Conservation (phyloP, 2,888 invertebrate genomes). For the Stratiomys singularior region DNA sequence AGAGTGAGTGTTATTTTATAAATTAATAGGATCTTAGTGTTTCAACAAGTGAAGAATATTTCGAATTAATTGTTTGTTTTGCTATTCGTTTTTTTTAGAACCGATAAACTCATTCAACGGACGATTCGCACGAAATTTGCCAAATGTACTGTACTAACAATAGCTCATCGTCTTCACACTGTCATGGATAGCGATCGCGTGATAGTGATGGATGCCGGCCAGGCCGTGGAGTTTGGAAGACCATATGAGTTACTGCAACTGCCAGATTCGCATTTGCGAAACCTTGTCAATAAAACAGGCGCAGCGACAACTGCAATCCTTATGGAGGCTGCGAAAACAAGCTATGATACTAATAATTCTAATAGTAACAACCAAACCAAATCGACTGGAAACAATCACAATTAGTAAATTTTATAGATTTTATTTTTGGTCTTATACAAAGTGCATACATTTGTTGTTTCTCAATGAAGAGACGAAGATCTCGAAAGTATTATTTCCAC, state of each 20-base stretch:
- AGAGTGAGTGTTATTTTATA: constrained; percentile 68
- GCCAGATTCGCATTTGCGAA: constrained; percentile 69
- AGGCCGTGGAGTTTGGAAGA: constrained; percentile 76
- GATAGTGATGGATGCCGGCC: constrained; percentile 61
- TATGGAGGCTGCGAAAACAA: constrained; percentile 68
- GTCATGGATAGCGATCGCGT: constrained; percentile 53
- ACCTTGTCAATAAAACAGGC: constrained; percentile 74
- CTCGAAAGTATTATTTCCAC: constrained; percentile 6
- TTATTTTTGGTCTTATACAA: background rate
- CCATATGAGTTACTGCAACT: constrained; percentile 72
- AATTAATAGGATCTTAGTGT: constrained; percentile 1
- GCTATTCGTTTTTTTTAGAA: constrained; percentile 49
- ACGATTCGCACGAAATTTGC: constrained; percentile 34
- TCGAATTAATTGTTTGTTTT: background rate
- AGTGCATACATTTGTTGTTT: background rate
- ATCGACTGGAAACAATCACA: background rate
- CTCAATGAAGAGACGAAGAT: background rate
- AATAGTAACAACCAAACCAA: background rate
- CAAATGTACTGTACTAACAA: constrained; percentile 41
- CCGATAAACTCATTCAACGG: constrained; percentile 38
- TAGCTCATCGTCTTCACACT: constrained; percentile 53
- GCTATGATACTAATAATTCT: constrained; percentile 19
- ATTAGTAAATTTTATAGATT: background rate
- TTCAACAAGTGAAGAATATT: background rate
- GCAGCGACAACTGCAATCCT: constrained; percentile 68